Conservation (phyloP, 2,888 invertebrate species). For the Lepidochrysops patricia region DNA sequence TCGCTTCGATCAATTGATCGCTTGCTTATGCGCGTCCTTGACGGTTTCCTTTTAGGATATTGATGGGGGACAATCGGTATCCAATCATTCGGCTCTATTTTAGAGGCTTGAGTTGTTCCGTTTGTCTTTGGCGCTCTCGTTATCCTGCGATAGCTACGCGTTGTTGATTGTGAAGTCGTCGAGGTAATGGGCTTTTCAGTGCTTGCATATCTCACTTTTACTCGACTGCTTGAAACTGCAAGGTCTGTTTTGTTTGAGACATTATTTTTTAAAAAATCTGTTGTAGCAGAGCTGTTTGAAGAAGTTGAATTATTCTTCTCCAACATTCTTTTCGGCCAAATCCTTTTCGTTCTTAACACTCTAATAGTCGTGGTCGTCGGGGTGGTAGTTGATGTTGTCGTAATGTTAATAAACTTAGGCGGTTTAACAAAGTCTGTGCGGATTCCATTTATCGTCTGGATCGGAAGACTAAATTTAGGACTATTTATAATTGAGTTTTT, state of each 20-base stretch:
- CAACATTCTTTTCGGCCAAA: slow-evolving; percentile 57
- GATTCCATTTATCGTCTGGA: slow-evolving; percentile 58
- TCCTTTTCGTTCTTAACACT: slow-evolving; percentile 57
- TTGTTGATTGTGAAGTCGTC: slow-evolving; percentile 35
- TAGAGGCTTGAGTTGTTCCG: slow-evolving; percentile 33
- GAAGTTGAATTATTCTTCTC: slow-evolving; percentile 38
- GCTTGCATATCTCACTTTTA: slow-evolving; percentile 36
- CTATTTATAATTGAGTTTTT: slow-evolving; percentile 39
- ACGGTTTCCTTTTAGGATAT: slow-evolving; percentile 38
- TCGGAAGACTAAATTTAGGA: slow-evolving; percentile 51
- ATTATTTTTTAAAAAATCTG: slow-evolving; percentile 34
- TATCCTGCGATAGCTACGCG: slow-evolving; percentile 48
- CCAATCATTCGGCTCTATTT: slow-evolving; percentile 56
- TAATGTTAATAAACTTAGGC: slow-evolving; percentile 35
- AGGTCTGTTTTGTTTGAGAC: slow-evolving; percentile 36
- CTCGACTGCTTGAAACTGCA: slow-evolving; percentile 37
- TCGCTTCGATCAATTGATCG: slow-evolving; percentile 22
- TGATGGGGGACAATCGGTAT: slow-evolving; percentile 61
- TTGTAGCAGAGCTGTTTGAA: slow-evolving; percentile 32
- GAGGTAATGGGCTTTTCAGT: slow-evolving; percentile 28
- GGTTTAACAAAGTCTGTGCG: slow-evolving; percentile 51
- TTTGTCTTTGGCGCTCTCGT: slow-evolving; percentile 51
- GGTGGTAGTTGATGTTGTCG: slow-evolving; percentile 32
- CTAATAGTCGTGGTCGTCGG: slow-evolving; percentile 50
- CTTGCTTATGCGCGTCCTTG: slow-evolving; percentile 36